phyloP scores from a whole-genome alignment of 2,888 invertebrate species.

The Penaeus monodon region DNA sequence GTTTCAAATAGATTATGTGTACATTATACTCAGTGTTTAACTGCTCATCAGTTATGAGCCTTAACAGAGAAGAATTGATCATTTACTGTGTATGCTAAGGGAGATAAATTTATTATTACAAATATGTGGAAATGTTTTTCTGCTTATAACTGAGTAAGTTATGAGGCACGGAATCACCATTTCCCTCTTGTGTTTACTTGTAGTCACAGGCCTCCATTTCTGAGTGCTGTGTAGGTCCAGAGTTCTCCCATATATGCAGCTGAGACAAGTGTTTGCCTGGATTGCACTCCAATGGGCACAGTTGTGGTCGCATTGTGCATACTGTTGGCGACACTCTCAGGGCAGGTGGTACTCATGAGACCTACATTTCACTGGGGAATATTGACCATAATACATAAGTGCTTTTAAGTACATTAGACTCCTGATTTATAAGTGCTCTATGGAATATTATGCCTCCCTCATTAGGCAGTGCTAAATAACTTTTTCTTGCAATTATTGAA shows the following conservation, averaged over 20 bases:
- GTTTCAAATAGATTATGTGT: slow-evolving; percentile 55
- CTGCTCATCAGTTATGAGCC: slow-evolving; percentile 46
- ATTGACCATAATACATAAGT: slow-evolving; percentile 43
- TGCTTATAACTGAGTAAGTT: slow-evolving; percentile 29
- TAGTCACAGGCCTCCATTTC: slow-evolving; percentile 32
- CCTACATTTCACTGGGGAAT: slow-evolving; percentile 37
- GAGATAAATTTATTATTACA: slow-evolving; percentile 24
- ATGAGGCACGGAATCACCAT: slow-evolving; percentile 16
- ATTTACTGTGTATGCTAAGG: slow-evolving; percentile 31
- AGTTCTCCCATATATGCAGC: not conserved
- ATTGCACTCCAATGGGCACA: slow-evolving; percentile 28
- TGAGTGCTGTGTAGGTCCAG: slow-evolving; percentile 23
- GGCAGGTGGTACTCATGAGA: slow-evolving; percentile 13
- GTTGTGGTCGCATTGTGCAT: slow-evolving; percentile 28
- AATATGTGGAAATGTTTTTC: slow-evolving; percentile 20
- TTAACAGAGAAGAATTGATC: slow-evolving; percentile 27
- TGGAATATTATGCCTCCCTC: slow-evolving; percentile 34
- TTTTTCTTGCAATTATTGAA: slow-evolving; percentile 51
- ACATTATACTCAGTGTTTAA: slow-evolving; percentile 51
- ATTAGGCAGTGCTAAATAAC: slow-evolving; percentile 2
- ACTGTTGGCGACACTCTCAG: slow-evolving; percentile 22
- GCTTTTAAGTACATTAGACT: slow-evolving; percentile 55
- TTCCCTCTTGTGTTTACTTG: slow-evolving; percentile 15
- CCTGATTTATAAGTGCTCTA: slow-evolving; percentile 51
- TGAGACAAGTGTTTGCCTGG: slow-evolving; percentile 25